Evolutionary conservation across 2,797 vertebrate species (phyloP), one percentile per base, ranked within the genome.

Genomic region (Capromys pilorides): DNA sequence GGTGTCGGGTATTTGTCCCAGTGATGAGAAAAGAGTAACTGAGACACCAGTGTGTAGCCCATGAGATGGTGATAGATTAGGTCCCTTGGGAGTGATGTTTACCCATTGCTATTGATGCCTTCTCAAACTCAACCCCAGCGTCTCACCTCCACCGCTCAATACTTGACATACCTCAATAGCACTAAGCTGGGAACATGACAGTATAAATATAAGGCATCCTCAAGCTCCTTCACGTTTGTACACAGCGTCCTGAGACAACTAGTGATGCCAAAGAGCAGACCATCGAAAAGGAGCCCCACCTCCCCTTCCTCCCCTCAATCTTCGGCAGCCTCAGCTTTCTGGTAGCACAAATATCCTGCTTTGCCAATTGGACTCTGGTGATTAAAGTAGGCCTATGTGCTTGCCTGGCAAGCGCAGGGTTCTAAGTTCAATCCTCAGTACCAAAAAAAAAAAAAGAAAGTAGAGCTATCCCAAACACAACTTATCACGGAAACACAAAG

Each of bases 391-490:
- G 31, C 26, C 39, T 80, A 83, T 90, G 87, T 92, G n/a, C n/a
- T n/a, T n/a, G n/a, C n/a, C n/a, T n/a, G n/a, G n/a, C n/a, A n/a
- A n/a, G n/a, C n/a, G n/a, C n/a, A n/a, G n/a, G n/a, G n/a, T n/a
- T n/a, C n/a, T n/a, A n/a, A n/a, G n/a, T n/a, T n/a, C n/a, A n/a
- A n/a, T n/a, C n/a, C n/a, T n/a, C n/a, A n/a, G n/a, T n/a, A n/a
- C n/a, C n/a, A n/a, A n/a, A n/a, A n/a, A n/a, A n/a, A n/a, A n/a
- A n/a, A n/a, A n/a, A n/a, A n/a, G n/a, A n/a, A n/a, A n/a, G n/a
- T n/a, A n/a, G n/a, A n/a, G n/a, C n/a, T n/a, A n/a, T n/a, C 71
- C 73, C 88, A 92, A 59, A 95, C 51, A 64, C 73, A 93, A 77
- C 61, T 78, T 88, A 67, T 31, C 94, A 86, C 26, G 79, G 91